Evolutionary conservation across 1,140 invertebrate species (phyloP).

Genomic region (Sesamia nonagrioides): DNA sequence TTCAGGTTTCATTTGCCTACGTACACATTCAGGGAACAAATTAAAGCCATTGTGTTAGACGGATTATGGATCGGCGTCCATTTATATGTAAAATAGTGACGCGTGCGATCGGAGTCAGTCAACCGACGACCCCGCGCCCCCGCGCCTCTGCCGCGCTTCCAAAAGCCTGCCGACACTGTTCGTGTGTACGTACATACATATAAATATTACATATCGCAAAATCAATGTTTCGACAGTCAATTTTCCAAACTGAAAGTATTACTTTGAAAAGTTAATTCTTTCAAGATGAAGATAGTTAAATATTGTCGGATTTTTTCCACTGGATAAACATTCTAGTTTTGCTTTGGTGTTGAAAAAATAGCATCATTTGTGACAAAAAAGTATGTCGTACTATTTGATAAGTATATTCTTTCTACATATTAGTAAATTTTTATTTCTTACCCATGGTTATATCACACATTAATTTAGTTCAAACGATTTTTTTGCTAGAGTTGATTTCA

Average conservation of each 20-base stretch:
- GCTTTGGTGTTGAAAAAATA: background rate
- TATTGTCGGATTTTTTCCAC: background rate
- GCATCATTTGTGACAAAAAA: no score
- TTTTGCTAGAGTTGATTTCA: no score
- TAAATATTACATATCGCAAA: constrained; percentile 51
- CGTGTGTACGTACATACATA: constrained; percentile 56
- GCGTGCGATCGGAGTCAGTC: constrained; percentile 75
- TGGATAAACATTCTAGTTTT: constrained; percentile 8
- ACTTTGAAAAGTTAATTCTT: constrained; percentile 1
- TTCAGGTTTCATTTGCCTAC: constrained; percentile 76
- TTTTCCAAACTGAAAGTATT: background rate
- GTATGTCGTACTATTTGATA: background rate
- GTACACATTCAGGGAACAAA: constrained; percentile 74
- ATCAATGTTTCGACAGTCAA: constrained; percentile 38
- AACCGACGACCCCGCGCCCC: constrained; percentile 60
- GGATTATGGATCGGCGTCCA: constrained; percentile 83
- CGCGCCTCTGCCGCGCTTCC: constrained; percentile 59
- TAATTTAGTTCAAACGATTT: no score
- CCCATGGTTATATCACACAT: no score
- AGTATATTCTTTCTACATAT: no score
- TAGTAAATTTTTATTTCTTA: no score
- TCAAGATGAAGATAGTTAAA: constrained; percentile 15
- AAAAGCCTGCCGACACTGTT: constrained; percentile 53
- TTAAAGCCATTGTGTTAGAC: constrained; percentile 84
- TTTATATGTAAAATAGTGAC: constrained; percentile 87